Evolutionary conservation across 1,140 invertebrate genomes (phyloP).

Genomic region (Drosophila varians): DNA sequence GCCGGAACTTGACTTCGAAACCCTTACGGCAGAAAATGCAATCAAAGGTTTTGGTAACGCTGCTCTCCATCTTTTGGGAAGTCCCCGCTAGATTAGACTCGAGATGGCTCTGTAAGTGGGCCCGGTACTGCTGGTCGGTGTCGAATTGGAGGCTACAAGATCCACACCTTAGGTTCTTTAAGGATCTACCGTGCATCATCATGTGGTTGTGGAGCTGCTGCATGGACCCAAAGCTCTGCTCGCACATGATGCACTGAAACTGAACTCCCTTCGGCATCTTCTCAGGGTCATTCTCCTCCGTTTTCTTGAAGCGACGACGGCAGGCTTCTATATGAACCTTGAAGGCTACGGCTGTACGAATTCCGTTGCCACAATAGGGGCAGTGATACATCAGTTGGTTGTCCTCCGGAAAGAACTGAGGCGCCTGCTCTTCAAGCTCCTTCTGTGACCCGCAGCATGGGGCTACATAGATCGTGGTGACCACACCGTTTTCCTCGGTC

Average conservation of each 20-base stretch:
- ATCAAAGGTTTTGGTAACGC: neutral
- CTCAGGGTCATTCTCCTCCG: neutral
- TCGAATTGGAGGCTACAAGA: neutral
- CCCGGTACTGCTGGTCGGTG: neutral
- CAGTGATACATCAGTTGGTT: conserved; percentile 1
- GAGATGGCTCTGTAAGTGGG: neutral
- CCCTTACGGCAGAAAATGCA: conserved; percentile 14
- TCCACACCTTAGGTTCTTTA: neutral
- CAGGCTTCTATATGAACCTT: conserved; percentile 19
- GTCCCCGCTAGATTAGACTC: neutral
- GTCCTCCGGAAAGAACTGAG: neutral
- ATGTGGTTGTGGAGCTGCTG: neutral
- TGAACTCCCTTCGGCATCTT: neutral
- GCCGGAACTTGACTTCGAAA: neutral
- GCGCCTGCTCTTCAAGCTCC: neutral
- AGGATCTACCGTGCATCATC: neutral
- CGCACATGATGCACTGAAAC: neutral
- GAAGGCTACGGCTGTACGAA: conserved; percentile 9
- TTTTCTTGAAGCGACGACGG: neutral
- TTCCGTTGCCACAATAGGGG: conserved; percentile 10
- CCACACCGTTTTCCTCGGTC: conserved; percentile 13
- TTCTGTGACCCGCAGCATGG: neutral
- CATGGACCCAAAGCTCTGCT: neutral
- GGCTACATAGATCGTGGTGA: conserved; percentile 11
- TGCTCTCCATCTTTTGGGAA: neutral